Percentiles rank a stretch among this genome's conserved stretches.
phyloP scores from a whole-genome alignment of 2,113 vertebrate genomes.

The Macrotus californicus region DNA sequence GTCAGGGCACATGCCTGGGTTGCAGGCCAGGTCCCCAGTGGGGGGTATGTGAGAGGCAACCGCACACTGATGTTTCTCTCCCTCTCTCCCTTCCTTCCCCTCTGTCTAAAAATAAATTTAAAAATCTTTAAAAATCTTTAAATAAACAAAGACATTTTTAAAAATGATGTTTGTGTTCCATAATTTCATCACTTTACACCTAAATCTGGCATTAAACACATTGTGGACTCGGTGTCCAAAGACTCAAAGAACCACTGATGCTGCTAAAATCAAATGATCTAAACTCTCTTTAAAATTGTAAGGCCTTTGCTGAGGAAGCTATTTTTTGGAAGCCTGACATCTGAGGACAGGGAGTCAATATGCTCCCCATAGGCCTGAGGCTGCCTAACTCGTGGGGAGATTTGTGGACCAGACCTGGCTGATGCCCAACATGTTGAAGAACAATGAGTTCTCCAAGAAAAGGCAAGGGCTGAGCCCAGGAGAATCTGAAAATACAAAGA shows the following conservation, averaged over 20 bases:
- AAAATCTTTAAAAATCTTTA: no score
- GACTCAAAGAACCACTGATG: neutral
- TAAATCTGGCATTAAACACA: neutral
- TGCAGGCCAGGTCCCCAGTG: no score
- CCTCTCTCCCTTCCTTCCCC: no score
- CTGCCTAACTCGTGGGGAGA: neutral
- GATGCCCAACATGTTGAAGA: slow-evolving; percentile 60
- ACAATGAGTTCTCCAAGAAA: slow-evolving; percentile 65
- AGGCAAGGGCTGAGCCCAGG: slow-evolving; percentile 50
- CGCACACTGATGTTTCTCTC: no score
- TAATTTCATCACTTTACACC: neutral
- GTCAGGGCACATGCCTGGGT: no score
- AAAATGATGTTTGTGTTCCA: neutral
- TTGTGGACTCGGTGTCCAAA: neutral
- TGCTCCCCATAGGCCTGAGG: neutral
- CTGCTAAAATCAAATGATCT: neutral
- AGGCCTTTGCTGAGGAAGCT: slow-evolving; percentile 27
- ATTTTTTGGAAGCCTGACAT: slow-evolving; percentile 21
- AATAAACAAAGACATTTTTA: no score
- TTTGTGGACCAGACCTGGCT: slow-evolving; percentile 59
- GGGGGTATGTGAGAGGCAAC: no score
- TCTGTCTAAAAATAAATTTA: no score
- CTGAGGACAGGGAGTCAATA: slow-evolving; percentile 40
- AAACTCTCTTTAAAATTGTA: neutral
- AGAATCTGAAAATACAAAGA: slow-evolving; percentile 69